Conservation (phyloP, 2,888 invertebrate species). For the Scaptomyza tumidula region DNA sequence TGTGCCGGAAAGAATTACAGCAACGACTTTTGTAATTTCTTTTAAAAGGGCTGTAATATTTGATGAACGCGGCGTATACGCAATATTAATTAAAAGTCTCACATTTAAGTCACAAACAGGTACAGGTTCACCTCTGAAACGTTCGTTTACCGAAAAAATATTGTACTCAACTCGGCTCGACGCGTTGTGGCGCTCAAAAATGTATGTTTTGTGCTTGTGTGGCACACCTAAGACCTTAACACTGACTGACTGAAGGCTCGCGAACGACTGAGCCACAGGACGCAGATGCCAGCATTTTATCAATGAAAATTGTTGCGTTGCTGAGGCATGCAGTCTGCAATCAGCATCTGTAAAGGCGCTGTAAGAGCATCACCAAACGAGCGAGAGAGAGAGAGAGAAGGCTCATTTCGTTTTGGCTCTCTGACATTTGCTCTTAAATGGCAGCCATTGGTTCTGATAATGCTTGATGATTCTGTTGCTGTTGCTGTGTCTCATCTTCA, state of each 20-base stretch:
- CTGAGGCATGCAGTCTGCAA: slow-evolving; percentile 15
- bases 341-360: slow-evolving; percentile 28
- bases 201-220: neutral
- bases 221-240: slow-evolving; percentile 5
- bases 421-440: slow-evolving; percentile 44
- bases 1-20: neutral
- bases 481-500: slow-evolving; percentile 24
- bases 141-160: no score
- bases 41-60: neutral
- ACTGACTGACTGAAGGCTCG: slow-evolving; percentile 62
- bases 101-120: slow-evolving; percentile 4
- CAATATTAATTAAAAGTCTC: slow-evolving; percentile 30
- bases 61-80: slow-evolving; percentile 31
- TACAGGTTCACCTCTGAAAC: neutral
- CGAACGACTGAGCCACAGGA: slow-evolving; percentile 70
- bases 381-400: slow-evolving; percentile 11
- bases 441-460: slow-evolving; percentile 24
- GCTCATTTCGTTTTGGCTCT: slow-evolving; percentile 7
- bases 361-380: slow-evolving; percentile 6
- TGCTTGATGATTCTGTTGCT: neutral
- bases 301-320: slow-evolving; percentile 74
- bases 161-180: neutral
- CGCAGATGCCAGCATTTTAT: slow-evolving; percentile 68
- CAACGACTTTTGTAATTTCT: slow-evolving; percentile 1
- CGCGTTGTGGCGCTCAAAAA: slow-evolving; percentile 33